Evolutionary conservation across 2,888 invertebrate species (phyloP).

Genomic region (Drosophila crucigera): DNA sequence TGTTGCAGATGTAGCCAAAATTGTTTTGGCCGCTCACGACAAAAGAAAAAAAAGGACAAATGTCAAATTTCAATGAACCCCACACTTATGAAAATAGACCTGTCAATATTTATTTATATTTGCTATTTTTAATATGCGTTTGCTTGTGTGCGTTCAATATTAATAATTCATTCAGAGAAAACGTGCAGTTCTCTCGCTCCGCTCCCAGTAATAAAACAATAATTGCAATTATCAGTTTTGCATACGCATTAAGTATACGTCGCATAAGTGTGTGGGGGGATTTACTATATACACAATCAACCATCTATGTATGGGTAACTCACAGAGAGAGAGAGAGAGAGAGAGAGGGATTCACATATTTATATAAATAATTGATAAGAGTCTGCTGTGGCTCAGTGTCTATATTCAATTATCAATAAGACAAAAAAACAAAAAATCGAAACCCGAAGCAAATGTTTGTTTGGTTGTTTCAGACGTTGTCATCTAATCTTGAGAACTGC

Average conservation of each 20-base stretch:
- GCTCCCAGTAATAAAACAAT: slow-evolving; percentile 6
- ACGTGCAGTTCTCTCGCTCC: slow-evolving; percentile 52
- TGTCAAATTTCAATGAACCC: slow-evolving; percentile 78
- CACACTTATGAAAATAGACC: slow-evolving; percentile 61
- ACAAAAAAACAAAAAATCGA: slow-evolving; percentile 34
- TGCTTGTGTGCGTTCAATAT: neutral
- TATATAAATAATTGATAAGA: slow-evolving; percentile 63
- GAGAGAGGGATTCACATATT: slow-evolving; percentile 5
- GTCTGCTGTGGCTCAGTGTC: slow-evolving; percentile 18
- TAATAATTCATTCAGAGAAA: slow-evolving; percentile 76
- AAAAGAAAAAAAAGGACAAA: slow-evolving; percentile 10
- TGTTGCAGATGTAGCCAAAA: neutral
- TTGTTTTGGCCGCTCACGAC: slow-evolving; percentile 18
- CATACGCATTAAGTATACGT: slow-evolving; percentile 71
- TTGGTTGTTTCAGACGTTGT: slow-evolving; percentile 23
- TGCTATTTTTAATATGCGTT: slow-evolving; percentile 58
- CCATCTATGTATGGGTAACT: neutral
- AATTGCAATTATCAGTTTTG: slow-evolving; percentile 66
- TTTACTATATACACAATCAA: slow-evolving; percentile 23
- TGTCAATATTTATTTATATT: slow-evolving; percentile 49
- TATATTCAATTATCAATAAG: slow-evolving; percentile 62
- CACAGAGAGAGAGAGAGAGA: neutral
- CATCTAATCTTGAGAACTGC: slow-evolving; percentile 42
- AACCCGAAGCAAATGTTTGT: slow-evolving; percentile 47
- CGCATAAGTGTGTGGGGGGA: slow-evolving; percentile 33